phyloP scores from a whole-genome alignment of 2,888 invertebrate genomes.

The Latheticus oryzae region DNA sequence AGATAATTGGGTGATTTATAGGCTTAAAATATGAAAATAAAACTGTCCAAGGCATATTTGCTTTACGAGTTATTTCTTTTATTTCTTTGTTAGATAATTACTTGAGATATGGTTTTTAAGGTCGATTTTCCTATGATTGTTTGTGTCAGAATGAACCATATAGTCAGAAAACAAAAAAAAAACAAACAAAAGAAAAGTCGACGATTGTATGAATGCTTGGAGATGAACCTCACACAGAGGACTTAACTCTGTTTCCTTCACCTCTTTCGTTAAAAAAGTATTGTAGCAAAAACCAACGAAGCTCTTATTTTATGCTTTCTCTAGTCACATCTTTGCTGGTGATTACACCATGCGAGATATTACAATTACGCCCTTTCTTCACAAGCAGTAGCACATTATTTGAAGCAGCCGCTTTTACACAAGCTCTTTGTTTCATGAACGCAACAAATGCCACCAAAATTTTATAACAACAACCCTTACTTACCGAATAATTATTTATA shows the following conservation, averaged over 20 bases:
- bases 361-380: slow-evolving; percentile 39
- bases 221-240: slow-evolving; percentile 42
- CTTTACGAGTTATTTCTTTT: slow-evolving; percentile 38
- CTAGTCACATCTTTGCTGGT: slow-evolving; percentile 37
- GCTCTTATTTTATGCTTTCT: slow-evolving; percentile 39
- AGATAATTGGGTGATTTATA: slow-evolving; percentile 43
- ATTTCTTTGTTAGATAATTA: slow-evolving; percentile 44
- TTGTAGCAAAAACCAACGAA: slow-evolving; percentile 39
- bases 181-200: slow-evolving; percentile 41
- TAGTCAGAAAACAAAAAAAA: slow-evolving; percentile 39
- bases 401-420: slow-evolving; percentile 25
- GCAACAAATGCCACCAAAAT: slow-evolving; percentile 23
- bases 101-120: slow-evolving; percentile 41
- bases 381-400: slow-evolving; percentile 32
- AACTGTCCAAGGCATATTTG: slow-evolving; percentile 42
- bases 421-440: slow-evolving; percentile 18
- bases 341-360: slow-evolving; percentile 41
- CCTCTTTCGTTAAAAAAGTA: slow-evolving; percentile 35
- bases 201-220: slow-evolving; percentile 44
- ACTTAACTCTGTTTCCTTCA: slow-evolving; percentile 44
- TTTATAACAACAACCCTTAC: slow-evolving; percentile 20
- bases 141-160: slow-evolving; percentile 35
- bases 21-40: slow-evolving; percentile 41
- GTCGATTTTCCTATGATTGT: slow-evolving; percentile 42
- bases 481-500: slow-evolving; percentile 31